Percentiles rank a stretch among this genome's conserved stretches.
Evolutionary conservation across 1,140 invertebrate genomes (phyloP).

Genomic region (Penaeus japonicus): DNA sequence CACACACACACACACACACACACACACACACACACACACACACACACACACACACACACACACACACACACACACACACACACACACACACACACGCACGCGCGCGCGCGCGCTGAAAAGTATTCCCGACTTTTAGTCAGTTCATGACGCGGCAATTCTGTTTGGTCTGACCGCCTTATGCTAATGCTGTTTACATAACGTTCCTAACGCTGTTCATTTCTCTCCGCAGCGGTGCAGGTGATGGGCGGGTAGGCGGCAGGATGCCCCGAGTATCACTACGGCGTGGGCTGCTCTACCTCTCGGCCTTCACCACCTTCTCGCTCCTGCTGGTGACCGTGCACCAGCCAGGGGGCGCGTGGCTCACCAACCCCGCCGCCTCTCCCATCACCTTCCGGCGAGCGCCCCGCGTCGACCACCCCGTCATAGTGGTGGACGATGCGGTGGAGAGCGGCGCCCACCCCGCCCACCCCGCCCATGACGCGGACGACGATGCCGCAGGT

Average conservation of each 20-base stretch:
- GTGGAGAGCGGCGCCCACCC: constrained; percentile 14
- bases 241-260: not conserved
- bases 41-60: too few species aligned
- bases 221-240: not conserved
- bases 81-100: too few species aligned
- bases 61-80: too few species aligned
- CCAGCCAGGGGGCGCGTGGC: constrained; percentile 62
- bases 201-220: not conserved
- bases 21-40: too few species aligned
- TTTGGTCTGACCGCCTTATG: not conserved
- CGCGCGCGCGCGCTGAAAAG: too few species aligned
- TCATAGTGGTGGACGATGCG: constrained; percentile 39
- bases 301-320: constrained; percentile 65
- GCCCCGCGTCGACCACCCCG: constrained; percentile 61
- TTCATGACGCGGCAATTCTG: too few species aligned
- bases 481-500: not conserved
- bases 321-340: constrained; percentile 66
- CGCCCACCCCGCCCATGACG: not conserved
- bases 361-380: constrained; percentile 56
- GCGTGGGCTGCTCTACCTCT: constrained; percentile 67
- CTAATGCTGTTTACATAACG: not conserved
- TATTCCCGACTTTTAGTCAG: too few species aligned
- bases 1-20: too few species aligned
- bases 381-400: constrained; percentile 59
- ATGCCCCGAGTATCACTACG: constrained; percentile 66